Base-by-base conservation (phyloP, 2,797 vertebrate species). In the Galago senegalensis region DNA sequence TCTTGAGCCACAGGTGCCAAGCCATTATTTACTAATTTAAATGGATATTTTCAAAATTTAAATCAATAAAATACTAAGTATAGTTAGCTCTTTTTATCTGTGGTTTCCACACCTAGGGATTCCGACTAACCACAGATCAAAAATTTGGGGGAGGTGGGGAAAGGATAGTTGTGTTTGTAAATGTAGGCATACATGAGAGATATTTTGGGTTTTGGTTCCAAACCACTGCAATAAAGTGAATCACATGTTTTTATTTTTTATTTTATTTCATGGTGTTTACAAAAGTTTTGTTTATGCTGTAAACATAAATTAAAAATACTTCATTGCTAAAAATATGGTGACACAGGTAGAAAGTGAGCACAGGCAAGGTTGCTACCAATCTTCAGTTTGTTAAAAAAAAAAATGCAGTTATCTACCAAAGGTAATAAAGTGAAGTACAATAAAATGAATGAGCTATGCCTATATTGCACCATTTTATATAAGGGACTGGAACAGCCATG, bases 21-120 rank as follows among this genome's bases (percentile, higher is more conserved):
- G 40, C 40, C 40, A 40, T 77, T 82, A 80, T 61, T 85, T 61
- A 69, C 25, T 87, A 27, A 77, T 7, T 75, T 86, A 89, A 96
- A 11, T 63, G 40, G 43, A 37, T 79, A 61, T 60, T 89, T 93
- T 58, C 27, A 79, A 60, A 95, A 72, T 29, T 75, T 93, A 84
- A 79, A 46, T 89, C 40, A 27, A 1, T 90, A 37, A 84, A 49
- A 69, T 92, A 13, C 14, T 46, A 70, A 29, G 10, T 82, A 46
- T 14, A 75, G 40, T 40, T 75, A 8, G 40, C 13, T 25, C 3
- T 46, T 75, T 27, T 25, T 46, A 75, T 46, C 40, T 43, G 25
- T 75, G 25, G 40, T 13, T 73, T 75, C 25, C 40, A 21, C 40
- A 75, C 46, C 13, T 27, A 21, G 27, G 40, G 25, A 75, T 75